phyloP scores from a whole-genome alignment of 2,888 invertebrate species.

The Hydroisotoma schaefferi region DNA sequence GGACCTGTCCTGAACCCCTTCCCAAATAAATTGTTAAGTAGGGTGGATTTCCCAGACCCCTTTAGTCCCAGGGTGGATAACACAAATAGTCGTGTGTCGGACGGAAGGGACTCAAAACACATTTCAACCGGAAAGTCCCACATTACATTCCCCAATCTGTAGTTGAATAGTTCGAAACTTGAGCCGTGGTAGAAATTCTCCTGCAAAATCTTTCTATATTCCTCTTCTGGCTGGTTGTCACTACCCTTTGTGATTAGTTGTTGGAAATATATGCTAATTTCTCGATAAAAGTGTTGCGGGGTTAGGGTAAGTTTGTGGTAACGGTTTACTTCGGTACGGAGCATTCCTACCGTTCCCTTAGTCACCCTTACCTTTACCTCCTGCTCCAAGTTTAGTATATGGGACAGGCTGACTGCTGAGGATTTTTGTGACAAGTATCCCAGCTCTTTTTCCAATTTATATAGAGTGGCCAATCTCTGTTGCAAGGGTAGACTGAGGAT shows the following conservation, averaged over 20 bases:
- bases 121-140: too few relatives aligned
- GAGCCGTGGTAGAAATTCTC: background rate
- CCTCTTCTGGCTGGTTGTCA: background rate
- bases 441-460: background rate
- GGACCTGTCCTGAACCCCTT: background rate
- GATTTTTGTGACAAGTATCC: background rate
- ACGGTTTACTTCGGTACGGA: background rate
- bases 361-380: background rate
- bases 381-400: background rate
- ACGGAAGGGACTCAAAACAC: background rate
- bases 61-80: background rate
- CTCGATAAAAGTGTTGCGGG: background rate
- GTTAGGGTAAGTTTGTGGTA: background rate
- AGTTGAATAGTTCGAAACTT: background rate
- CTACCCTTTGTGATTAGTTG: background rate
- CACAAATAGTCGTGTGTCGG: background rate
- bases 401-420: background rate
- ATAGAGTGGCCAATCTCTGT: background rate
- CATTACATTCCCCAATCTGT: background rate
- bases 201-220: background rate
- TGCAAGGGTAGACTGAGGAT: background rate
- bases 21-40: constrained; percentile 2
- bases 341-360: background rate
- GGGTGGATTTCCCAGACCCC: background rate
- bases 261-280: background rate